Evolutionary conservation across 2,888 invertebrate genomes (phyloP).

Genomic region (Polylopha cassiicola): DNA sequence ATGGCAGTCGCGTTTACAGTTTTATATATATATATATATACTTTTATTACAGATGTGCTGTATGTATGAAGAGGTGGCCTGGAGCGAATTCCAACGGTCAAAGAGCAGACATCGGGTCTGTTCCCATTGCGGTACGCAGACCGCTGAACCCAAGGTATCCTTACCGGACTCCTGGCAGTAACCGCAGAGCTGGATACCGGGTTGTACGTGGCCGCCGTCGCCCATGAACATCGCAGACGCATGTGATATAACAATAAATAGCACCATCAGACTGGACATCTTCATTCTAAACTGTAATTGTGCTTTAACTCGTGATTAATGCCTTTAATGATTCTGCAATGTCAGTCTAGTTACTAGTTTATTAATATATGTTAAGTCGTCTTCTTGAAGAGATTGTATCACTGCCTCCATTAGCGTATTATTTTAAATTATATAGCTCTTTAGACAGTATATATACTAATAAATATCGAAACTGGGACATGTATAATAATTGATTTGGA

Average conservation of each 20-base stretch:
- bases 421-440: constrained; percentile 7
- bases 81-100: constrained; percentile 28
- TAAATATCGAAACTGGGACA: too few relatives aligned
- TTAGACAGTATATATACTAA: too few relatives aligned
- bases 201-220: constrained; percentile 45
- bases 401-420: constrained; percentile 10
- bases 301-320: too few relatives aligned
- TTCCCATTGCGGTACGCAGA: constrained; percentile 50
- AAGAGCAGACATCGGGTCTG: constrained; percentile 45
- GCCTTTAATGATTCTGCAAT: too few relatives aligned
- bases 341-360: too few relatives aligned
- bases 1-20: too few relatives aligned
- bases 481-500: too few relatives aligned
- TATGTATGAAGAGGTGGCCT: constrained; percentile 58
- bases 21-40: too few relatives aligned
- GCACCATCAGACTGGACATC: too few relatives aligned
- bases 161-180: constrained; percentile 24
- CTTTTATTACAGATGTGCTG: constrained; percentile 53
- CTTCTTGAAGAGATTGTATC: constrained; percentile 13
- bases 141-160: constrained; percentile 14
- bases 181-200: constrained; percentile 27
- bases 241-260: neutral
- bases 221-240: constrained; percentile 15
- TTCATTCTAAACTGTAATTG: too few relatives aligned
- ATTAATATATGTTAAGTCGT: too few relatives aligned